Evolutionary conservation across 2,797 vertebrate species (phyloP).

Genomic region (Hoplostethus mediterraneus): DNA sequence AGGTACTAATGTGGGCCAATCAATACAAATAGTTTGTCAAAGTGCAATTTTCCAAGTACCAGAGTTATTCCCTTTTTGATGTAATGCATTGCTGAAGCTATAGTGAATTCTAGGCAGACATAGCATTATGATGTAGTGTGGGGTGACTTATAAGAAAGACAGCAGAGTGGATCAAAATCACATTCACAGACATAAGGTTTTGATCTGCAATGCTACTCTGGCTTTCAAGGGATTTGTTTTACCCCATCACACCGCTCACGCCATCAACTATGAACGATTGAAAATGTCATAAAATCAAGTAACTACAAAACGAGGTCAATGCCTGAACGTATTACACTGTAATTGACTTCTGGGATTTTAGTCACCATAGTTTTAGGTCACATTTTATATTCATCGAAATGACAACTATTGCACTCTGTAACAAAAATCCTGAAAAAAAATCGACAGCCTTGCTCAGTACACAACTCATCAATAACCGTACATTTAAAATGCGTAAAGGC

Average conservation of each 20-base stretch:
- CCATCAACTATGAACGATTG: constrained; percentile 9
- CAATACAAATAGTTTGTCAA: constrained; percentile 41
- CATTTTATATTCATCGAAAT: constrained; percentile 50
- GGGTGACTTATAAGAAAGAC: constrained; percentile 10
- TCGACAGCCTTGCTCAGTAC: constrained; percentile 28
- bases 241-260: constrained; percentile 18
- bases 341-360: constrained; percentile 15
- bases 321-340: constrained; percentile 10
- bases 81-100: constrained; percentile 21
- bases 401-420: constrained; percentile 66
- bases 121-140: constrained; percentile 16
- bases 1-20: constrained; percentile 36
- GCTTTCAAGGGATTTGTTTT: constrained; percentile 7
- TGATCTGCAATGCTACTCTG: constrained; percentile 12
- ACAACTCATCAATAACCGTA: constrained; percentile 40
- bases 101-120: constrained; percentile 8
- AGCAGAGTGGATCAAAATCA: constrained; percentile 23
- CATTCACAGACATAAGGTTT: background rate
- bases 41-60: constrained; percentile 56
- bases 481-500: constrained; percentile 40
- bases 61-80: constrained; percentile 60
- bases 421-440: constrained; percentile 39
- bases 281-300: constrained; percentile 32
- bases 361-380: constrained; percentile 37
- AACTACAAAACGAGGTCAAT: constrained; percentile 22